Base-by-base conservation (phyloP, 1,140 invertebrate genomes). In the Maniola jurtina region DNA sequence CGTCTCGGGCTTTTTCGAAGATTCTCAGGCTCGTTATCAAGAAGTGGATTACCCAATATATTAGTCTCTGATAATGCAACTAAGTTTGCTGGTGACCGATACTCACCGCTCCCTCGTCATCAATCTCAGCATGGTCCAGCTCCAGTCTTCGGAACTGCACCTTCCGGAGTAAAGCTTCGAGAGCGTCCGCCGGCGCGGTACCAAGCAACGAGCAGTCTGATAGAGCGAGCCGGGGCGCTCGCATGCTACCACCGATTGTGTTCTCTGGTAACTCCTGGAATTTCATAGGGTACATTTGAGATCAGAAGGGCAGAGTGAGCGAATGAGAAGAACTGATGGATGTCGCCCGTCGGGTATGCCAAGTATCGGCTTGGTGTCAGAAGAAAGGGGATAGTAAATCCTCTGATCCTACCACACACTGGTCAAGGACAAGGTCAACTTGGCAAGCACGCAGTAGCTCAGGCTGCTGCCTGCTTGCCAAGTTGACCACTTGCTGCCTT, bases 71-170 rank as follows among this genome's bases (percentile, higher is more conserved):
- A 25, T 25, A 25, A 25, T 25, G 25, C 1, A 1, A 4, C 25
- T 25, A 25, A 25, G 25, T 25, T 25, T 25, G 1, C 25, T 25
- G 1, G 25, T 25, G 25, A 25, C 25, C 25, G 25, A 25, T 25
- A 86, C 89, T 84, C 59, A 90, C 90, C 61, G 90, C 90, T 1
- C 86, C 94, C 88, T 96, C 95, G 79, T 96, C 95, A 78, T 95
- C 93, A n/a, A 96, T 91, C 70, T 91, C 91, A 50, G 93, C 93
- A 56, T 92, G 91, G 84, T 95, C 94, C 45, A 96, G 83, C 88
- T 96, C 93, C 47, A 96, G 77, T 71, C 92, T 91, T 65, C 93
- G 84, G 86, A 96, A 96, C 83, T 95, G 95, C 36, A 88, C 86
- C 66, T 77, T 80, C 35, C 81, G 65, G 2, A 91, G 73, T 9